Conservation (phyloP, 2,113 vertebrate species). For the Heptranchias perlo region DNA sequence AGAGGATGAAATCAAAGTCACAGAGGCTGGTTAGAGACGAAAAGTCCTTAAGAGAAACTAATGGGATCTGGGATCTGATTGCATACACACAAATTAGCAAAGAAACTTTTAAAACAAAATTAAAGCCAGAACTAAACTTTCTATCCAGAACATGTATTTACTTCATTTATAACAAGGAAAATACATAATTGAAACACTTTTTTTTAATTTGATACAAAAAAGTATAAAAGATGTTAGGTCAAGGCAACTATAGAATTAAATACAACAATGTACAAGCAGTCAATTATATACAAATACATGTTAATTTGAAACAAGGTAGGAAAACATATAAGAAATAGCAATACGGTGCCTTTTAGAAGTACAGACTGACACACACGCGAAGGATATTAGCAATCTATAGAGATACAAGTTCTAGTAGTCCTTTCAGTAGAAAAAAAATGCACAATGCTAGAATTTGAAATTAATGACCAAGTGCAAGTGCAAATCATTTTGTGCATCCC, state of each 20-base stretch:
- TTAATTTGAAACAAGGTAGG: background rate
- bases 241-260: slow-evolving; percentile 7
- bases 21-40: background rate
- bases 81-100: background rate
- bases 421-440: background rate
- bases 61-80: background rate
- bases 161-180: background rate
- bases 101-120: background rate
- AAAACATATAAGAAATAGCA: background rate
- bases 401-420: background rate
- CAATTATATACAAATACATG: slow-evolving; percentile 19
- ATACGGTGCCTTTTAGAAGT: background rate
- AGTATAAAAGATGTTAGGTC: background rate
- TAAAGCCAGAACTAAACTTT: background rate
- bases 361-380: background rate
- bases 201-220: slow-evolving; percentile 7
- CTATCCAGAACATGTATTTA: background rate
- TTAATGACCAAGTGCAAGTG: slow-evolving; percentile 11
- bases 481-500: background rate
- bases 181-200: background rate
- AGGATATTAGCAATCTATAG: background rate
- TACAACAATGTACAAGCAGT: slow-evolving; percentile 31
- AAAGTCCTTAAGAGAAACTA: background rate
- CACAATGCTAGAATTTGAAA: background rate
- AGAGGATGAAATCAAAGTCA: background rate